Conservation (phyloP, 2,113 vertebrate genomes). For the Chlorodrepanis virens region DNA sequence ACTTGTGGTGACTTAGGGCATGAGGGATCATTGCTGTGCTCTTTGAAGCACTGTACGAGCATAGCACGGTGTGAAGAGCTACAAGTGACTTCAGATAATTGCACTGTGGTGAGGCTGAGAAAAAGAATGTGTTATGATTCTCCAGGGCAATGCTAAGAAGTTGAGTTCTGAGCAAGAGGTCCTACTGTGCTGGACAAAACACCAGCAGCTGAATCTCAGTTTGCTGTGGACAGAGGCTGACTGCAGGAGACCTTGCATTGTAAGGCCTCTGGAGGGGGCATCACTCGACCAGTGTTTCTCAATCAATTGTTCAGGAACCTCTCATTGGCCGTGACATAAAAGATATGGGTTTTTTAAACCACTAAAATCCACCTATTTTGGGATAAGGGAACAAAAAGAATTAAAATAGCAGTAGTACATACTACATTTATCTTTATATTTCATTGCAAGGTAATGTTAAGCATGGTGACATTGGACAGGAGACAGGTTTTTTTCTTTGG, state of each 20-base stretch:
- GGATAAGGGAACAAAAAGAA: not conserved
- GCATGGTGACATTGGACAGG: not conserved
- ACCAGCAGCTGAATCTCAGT: not conserved
- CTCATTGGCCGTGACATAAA: not conserved
- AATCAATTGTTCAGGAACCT: not conserved
- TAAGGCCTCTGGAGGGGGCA: not conserved
- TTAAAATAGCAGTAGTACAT: not conserved
- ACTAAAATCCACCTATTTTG: not conserved
- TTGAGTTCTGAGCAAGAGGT: not conserved
- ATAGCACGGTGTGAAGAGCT: not conserved
- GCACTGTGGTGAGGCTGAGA: not conserved
- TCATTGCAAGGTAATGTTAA: not conserved
- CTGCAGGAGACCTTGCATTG: not conserved
- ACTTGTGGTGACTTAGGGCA: not conserved
- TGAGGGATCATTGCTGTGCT: not conserved
- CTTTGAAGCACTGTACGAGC: not conserved
- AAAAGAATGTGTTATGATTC: not conserved
- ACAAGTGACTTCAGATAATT: not conserved
- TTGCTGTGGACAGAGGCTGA: not conserved
- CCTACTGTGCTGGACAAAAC: not conserved
- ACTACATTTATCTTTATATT: not conserved
- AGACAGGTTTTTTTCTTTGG: not conserved
- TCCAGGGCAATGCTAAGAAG: not conserved
- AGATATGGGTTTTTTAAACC: not conserved
- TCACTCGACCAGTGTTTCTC: not conserved